Evolutionary conservation across 64 coral and sea anemone species (phyloP), one percentile per base, ranked within the genome.

Genomic region (Montipora sp.): DNA sequence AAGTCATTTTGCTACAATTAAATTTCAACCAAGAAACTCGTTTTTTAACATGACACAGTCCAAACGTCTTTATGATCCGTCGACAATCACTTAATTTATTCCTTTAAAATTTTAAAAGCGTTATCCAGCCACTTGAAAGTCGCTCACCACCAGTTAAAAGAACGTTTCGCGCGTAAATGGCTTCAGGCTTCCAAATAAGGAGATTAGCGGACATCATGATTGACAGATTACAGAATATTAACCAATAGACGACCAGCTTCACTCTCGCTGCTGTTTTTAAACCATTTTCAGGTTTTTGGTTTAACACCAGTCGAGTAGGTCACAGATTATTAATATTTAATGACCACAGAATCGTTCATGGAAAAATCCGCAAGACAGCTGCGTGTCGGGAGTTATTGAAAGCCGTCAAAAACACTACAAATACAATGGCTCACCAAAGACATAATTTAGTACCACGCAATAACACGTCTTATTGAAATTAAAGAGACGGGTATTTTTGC

Each of bases 261-360:
- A 19, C 47, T 43, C 80, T 36, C 10, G 12, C 61, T 8, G 44
- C 4, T 15, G 67, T 68, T 58, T 15, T 48, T 83, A 45, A 15
- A 15, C 60, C 10, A 8, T 14, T 5, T 55, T 55, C 51, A 5
- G 51, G 51, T 63, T 63, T 63, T 63, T 11, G 59, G 8, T 63
- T 63, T 63, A 85, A 21, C 9, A 85, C 82, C 82, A 70, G 63
- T 71, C 82, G 48, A 43, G 16, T 21, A 46, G 0, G 14, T 85
- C 19, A 85, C 15, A 85, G 47, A 50, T 49, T 44, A 85, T 85
- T 22, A 85, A 85, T 85, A 85, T 85, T 85, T 71, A 51, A 85
- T 85, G 82, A 72, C 7, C 11, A 71, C 82, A 85, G 9, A 85
- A 85, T 71, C 46, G 66, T 27, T 85, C 4, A 49, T 46, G 46